Percentiles rank a stretch among this genome's conserved stretches.
Conservation (phyloP, 2,888 invertebrate species). For the Plutella xylostella region DNA sequence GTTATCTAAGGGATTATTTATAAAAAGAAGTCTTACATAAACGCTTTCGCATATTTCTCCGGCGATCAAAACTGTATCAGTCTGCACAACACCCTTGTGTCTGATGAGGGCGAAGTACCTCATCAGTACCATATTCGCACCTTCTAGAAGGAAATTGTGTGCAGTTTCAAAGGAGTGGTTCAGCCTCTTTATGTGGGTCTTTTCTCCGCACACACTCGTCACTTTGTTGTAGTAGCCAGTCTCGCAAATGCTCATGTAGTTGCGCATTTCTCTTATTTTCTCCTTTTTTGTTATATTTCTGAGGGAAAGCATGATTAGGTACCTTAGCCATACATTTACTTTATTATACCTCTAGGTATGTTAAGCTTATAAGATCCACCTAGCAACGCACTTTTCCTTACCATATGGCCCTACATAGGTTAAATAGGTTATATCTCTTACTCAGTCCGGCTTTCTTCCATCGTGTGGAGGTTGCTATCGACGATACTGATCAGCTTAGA, state of each 20-base stretch:
- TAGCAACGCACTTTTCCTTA: too few relatives aligned
- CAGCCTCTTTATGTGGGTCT: conserved; percentile 49
- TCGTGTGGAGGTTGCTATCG: conserved; percentile 71
- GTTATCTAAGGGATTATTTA: conserved; percentile 9
- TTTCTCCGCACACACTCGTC: conserved; percentile 53
- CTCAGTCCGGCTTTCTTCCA: conserved; percentile 75
- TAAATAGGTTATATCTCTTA: conserved; percentile 28
- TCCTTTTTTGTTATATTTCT: conserved; percentile 55
- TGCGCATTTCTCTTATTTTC: conserved; percentile 57
- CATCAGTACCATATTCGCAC: conserved; percentile 70
- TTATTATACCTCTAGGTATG: too few relatives aligned
- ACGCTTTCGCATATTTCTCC: conserved; percentile 71
- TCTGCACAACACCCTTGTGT: conserved; percentile 64
- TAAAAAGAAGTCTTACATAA: conserved; percentile 59
- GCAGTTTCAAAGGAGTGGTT: conserved; percentile 62
- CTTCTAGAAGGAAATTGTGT: conserved; percentile 71
- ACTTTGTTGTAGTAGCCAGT: conserved; percentile 68
- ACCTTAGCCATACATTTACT: too few relatives aligned
- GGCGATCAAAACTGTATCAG: conserved; percentile 68
- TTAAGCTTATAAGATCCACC: too few relatives aligned
- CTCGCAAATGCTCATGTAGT: conserved; percentile 66
- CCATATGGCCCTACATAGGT: too few relatives aligned
- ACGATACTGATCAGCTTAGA: conserved; percentile 71
- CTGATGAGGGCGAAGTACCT: conserved; percentile 69
- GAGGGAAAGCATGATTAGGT: too few relatives aligned